Evolutionary conservation across 2,888 invertebrate genomes (phyloP).

Genomic region (Pyralis farinalis): DNA sequence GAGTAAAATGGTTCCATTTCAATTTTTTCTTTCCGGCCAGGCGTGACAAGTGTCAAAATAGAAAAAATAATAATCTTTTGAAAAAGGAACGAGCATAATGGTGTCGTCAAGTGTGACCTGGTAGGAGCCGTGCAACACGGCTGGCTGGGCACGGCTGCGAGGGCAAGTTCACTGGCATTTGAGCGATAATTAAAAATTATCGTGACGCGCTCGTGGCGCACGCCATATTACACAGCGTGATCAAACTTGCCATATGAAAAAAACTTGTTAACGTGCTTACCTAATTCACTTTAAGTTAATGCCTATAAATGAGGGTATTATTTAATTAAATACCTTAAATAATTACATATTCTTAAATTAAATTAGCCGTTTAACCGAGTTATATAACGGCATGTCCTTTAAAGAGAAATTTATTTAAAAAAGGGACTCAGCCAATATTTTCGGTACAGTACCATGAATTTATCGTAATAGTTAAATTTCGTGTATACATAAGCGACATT

Average conservation of each 20-base stretch:
- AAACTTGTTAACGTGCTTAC: constrained; percentile 16
- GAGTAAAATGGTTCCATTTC: background rate
- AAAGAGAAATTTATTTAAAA: no score
- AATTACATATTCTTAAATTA: no score
- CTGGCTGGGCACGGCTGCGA: constrained; percentile 57
- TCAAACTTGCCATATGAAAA: constrained; percentile 34
- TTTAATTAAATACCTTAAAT: no score
- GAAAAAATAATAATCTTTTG: constrained; percentile 24
- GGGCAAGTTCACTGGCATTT: constrained; percentile 81
- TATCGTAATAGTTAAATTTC: no score
- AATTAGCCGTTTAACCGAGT: no score
- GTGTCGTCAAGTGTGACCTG: constrained; percentile 72
- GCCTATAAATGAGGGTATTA: no score
- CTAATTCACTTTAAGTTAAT: background rate
- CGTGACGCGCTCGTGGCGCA: constrained; percentile 72
- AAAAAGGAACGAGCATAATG: constrained; percentile 45
- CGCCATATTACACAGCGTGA: constrained; percentile 66
- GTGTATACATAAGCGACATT: no score
- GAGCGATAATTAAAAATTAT: constrained; percentile 80
- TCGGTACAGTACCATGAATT: no score
- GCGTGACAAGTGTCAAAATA: constrained; percentile 29
- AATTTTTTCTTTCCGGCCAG: background rate
- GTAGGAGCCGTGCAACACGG: constrained; percentile 53
- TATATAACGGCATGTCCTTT: no score
- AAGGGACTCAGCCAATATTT: no score